Base-by-base conservation (phyloP, 2,113 vertebrate genomes). In the Canis aureus region DNA sequence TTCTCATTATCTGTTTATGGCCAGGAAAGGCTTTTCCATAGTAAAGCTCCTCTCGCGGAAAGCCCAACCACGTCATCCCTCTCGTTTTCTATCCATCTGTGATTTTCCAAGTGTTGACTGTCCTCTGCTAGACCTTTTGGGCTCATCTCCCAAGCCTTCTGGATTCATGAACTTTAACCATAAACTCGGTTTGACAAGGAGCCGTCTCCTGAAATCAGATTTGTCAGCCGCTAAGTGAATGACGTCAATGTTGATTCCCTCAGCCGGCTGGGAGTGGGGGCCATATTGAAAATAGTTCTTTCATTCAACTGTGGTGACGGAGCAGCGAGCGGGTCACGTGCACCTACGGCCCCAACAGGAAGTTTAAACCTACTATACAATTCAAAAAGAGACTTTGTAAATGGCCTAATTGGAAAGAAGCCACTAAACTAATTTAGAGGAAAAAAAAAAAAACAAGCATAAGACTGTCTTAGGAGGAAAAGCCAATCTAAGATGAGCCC, bases 1-100 rank as follows among this genome's bases (percentile, higher is more conserved):
- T 96, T 95, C 95, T 96, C 95, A 96, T 97, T 97, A 92, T 96
- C 97, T 84, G 95, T 94, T 88, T 90, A 51, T 35, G 82, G 94
- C 95, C 7, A 0, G 74, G 88, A 82, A 94, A 89, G 96, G 25
- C 90, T 88, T 97, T 97, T 96, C 96, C 90, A 15, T 80, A 84
- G 89, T 38, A 82, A 66, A 94, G 62, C 91, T 81, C 57, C 90
- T 32, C 25, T 92, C 29, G 22, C 67, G 3, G 38, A 82, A 88
- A 87, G 62, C 86, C 35, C 66, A 38, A 0, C 13, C 7, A 8
- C 22, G 15, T 7, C 8, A 5, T 25, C 13, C 78, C 53, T 64
- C 69, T 15, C 5, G 66, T 89, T 71, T 73, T n/a, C 1, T 11
- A 12, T 67, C 64, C 53, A 3, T 17, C 22, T 73, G 53, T 80